Evolutionary conservation across 2,797 vertebrate species (phyloP).

Genomic region (Lutjanus campechanus): DNA sequence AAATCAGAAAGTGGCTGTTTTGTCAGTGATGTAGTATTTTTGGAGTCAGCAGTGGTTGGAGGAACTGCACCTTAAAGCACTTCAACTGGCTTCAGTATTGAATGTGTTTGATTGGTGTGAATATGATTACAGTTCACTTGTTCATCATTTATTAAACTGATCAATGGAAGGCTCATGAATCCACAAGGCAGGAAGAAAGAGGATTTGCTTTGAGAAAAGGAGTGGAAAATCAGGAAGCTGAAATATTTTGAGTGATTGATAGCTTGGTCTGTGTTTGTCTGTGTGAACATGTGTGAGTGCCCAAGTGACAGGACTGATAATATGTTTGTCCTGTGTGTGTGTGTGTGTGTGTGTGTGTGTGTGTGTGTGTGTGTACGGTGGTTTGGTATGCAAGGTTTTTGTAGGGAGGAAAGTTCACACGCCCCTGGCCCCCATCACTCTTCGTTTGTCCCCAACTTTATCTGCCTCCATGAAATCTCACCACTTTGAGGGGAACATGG

Average conservation of each 20-base stretch:
- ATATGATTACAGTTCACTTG: slow-evolving; percentile 34
- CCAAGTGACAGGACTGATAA: slow-evolving; percentile 30
- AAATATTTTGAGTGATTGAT: slow-evolving; percentile 17
- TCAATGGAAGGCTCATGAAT: slow-evolving; percentile 34
- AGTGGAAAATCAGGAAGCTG: slow-evolving; percentile 16
- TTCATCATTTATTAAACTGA: slow-evolving; percentile 40
- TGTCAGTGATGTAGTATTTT: slow-evolving; percentile 21
- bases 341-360: slow-evolving; percentile 25
- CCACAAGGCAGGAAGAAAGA: not conserved
- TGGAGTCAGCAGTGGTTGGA: slow-evolving; percentile 41
- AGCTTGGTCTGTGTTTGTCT: not conserved
- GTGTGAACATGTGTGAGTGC: slow-evolving; percentile 22
- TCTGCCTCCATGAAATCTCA: slow-evolving; percentile 50
- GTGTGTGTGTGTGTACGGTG: slow-evolving; percentile 33
- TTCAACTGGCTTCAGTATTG: slow-evolving; percentile 20
- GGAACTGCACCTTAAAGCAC: slow-evolving; percentile 35
- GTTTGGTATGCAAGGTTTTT: slow-evolving; percentile 45
- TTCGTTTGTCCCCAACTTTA: slow-evolving; percentile 36
- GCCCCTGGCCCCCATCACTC: slow-evolving; percentile 40
- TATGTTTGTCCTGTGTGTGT: slow-evolving; percentile 28
- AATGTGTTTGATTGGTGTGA: slow-evolving; percentile 31
- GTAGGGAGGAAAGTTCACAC: slow-evolving; percentile 55
- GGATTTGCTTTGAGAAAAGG: not conserved
- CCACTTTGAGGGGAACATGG: slow-evolving; percentile 29
- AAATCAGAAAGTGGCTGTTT: slow-evolving; percentile 6